Conservation (phyloP, 1,140 invertebrate genomes). For the Gryon sp. region DNA sequence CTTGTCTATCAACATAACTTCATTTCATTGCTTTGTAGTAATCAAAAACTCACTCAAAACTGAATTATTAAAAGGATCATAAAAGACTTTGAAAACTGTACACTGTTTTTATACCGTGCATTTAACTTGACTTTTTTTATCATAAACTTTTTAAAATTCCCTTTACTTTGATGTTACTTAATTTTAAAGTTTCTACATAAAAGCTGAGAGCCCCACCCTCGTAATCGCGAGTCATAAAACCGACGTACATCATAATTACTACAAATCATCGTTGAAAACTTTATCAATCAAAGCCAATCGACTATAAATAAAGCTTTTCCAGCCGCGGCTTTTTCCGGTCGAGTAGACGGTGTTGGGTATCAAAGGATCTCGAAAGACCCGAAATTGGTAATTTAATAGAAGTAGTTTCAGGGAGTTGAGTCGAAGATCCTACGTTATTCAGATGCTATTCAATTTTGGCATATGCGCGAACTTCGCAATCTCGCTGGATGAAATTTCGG, state of each 20-base stretch:
- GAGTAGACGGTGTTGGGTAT: neutral
- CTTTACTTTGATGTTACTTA: no score
- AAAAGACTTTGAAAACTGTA: no score
- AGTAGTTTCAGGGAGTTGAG: slow-evolving; percentile 8
- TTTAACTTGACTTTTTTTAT: no score
- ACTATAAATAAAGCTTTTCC: neutral
- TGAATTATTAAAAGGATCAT: no score
- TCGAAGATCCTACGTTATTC: slow-evolving; percentile 24
- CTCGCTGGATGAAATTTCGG: neutral
- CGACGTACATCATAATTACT: neutral
- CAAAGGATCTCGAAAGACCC: slow-evolving; percentile 22
- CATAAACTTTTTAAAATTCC: no score
- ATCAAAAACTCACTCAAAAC: no score
- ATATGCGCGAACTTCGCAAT: slow-evolving; percentile 2
- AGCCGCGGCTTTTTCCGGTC: slow-evolving; percentile 19
- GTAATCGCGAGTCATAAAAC: no score
- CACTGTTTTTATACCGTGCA: no score
- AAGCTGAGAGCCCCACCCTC: no score
- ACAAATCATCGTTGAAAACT: neutral
- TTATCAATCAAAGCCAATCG: neutral
- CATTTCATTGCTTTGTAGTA: no score
- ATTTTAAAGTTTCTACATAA: no score
- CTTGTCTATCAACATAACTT: no score
- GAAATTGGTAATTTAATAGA: slow-evolving; percentile 36
- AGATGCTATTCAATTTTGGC: slow-evolving; percentile 17